A percentile compares a stretch with the other conserved stretches of the same genome.
These are phyloP conservation scores for Biston betularia DNA, from an alignment of 2,888 invertebrate species.

Conservation along the genomic window DNA sequence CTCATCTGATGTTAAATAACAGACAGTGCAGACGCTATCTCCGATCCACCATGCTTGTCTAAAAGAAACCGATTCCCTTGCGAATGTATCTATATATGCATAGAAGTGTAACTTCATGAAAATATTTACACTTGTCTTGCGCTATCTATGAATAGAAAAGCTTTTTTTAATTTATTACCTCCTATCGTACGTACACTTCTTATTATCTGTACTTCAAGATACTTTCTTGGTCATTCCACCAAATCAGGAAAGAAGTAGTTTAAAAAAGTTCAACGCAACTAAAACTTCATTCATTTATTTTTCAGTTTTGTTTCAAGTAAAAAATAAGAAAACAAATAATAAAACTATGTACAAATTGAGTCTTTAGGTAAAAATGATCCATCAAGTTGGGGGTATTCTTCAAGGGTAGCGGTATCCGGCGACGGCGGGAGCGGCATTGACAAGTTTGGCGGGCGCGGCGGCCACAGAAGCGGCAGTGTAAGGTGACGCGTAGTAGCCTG, in stretches of 20 bases:
- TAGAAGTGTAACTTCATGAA: no score
- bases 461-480: slow-evolving; percentile 44
- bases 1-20: no score
- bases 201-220: no score
- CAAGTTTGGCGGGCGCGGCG: slow-evolving; percentile 88
- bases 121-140: no score
- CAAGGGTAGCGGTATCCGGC: slow-evolving; percentile 78
- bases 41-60: no score
- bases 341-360: slow-evolving; percentile 74
- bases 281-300: slow-evolving; percentile 34
- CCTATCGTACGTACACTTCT: no score
- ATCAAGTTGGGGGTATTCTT: slow-evolving; percentile 58
- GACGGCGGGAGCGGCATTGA: slow-evolving; percentile 76
- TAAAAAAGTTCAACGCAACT: not conserved
- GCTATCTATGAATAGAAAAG: no score
- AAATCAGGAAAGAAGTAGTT: not conserved
- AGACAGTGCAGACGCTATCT: no score
- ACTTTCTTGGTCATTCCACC: no score
- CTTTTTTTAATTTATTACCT: no score
- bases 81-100: no score
- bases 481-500: slow-evolving; percentile 17
- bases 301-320: slow-evolving; percentile 46
- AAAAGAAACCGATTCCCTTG: no score
- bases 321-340: slow-evolving; percentile 58
- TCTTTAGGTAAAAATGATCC: slow-evolving; percentile 65